phyloP scores from a whole-genome alignment of 2,113 vertebrate species.

The Phasianus colchicus region DNA sequence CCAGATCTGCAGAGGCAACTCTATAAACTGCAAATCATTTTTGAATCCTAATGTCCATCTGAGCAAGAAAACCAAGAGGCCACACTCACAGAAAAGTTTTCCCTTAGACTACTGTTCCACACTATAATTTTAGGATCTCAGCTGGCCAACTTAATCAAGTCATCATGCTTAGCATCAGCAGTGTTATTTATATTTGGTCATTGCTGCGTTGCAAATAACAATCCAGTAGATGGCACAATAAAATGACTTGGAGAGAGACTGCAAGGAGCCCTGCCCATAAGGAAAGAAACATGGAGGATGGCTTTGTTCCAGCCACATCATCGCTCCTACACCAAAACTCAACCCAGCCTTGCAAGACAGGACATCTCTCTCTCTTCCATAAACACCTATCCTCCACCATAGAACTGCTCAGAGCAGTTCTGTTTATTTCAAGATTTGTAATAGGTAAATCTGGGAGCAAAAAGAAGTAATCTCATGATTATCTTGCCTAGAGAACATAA shows the following conservation, averaged over 20 bases:
- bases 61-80: background rate
- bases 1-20: background rate
- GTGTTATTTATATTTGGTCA: fast-evolving
- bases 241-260: background rate
- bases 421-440: fast-evolving
- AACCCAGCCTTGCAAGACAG: background rate
- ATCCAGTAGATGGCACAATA: constrained; percentile 71
- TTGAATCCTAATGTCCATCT: background rate
- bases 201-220: background rate
- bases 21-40: background rate
- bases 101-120: background rate
- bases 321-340: background rate
- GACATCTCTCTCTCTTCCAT: background rate
- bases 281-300: background rate
- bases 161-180: background rate
- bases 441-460: background rate
- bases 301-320: background rate
- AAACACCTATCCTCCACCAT: fast-evolving
- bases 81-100: background rate
- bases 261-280: background rate
- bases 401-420: background rate
- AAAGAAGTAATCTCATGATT: background rate
- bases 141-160: background rate
- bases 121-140: background rate
- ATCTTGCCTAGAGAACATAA: background rate